Conservation (phyloP, 2,888 invertebrate species). For the Cataglyphis livida region DNA sequence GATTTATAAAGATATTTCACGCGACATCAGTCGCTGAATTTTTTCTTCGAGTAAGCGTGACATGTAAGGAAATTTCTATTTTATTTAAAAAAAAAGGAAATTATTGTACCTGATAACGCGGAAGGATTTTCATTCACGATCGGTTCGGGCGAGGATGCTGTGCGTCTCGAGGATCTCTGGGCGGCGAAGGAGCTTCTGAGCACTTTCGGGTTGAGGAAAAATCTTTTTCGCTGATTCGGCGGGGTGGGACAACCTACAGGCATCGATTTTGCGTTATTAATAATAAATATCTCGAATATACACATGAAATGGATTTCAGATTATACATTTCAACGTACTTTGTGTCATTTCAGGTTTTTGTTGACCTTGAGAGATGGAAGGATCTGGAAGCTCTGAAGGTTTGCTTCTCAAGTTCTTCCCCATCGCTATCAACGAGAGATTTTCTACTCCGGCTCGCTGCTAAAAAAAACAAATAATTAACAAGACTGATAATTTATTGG, state of each 20-base stretch:
- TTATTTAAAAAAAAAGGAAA: neutral
- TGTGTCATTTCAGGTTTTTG: slow-evolving; percentile 87
- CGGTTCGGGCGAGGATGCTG: slow-evolving; percentile 80
- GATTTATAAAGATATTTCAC: neutral
- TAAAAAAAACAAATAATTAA: slow-evolving; percentile 27
- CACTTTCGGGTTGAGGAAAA: slow-evolving; percentile 93
- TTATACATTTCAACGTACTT: slow-evolving; percentile 85
- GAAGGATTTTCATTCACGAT: slow-evolving; percentile 88
- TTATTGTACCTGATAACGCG: slow-evolving; percentile 90
- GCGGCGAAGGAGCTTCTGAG: slow-evolving; percentile 91
- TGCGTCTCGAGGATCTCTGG: slow-evolving; percentile 82
- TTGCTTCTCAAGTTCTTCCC: slow-evolving; percentile 79
- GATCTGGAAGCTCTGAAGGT: slow-evolving; percentile 79
- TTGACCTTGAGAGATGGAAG: slow-evolving; percentile 74
- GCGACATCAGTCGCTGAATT: neutral
- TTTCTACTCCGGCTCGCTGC: slow-evolving; percentile 66
- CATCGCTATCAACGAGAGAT: slow-evolving; percentile 71
- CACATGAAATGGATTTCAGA: neutral
- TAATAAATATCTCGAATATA: neutral
- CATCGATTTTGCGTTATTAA: slow-evolving; percentile 1
- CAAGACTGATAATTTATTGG: neutral
- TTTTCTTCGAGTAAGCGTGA: slow-evolving; percentile 6
- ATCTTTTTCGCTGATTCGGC: slow-evolving; percentile 91
- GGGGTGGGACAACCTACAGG: slow-evolving; percentile 91
- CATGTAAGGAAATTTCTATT: neutral